Evolutionary conservation across 1,140 invertebrate species (phyloP), one percentile per base, ranked within the genome.

Genomic region (Drosophila quadrilineata): DNA sequence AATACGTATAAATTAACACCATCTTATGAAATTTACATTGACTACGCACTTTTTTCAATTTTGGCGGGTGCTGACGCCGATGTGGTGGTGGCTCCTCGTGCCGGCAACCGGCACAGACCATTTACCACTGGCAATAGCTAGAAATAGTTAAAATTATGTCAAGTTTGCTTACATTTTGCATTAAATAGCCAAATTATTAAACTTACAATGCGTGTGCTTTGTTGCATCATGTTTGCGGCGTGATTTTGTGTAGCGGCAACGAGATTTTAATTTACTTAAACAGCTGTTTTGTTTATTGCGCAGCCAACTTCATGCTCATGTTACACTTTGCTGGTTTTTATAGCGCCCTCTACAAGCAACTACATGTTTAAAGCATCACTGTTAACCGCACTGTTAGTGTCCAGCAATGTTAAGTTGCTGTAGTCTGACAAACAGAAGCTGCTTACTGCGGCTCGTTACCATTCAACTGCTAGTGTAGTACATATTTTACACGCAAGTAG

Each of bases 11-110:
- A 43, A 28, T 17, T 43, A 3, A 4, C 12, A n/a, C 24, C 8
- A 57, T 17, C 36, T 31, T n/a, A 46, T 29, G 4, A 5, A 26
- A 19, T 10, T 6, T 4, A 31, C 17, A n/a, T 5, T 3, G 17
- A 50, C 14, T 52, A 79, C 69, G 33, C 29, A 88, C 86, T 88
- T 77, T 88, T 88, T 88, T 88, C 86, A 77, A 88, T 73, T 77
- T 87, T 88, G 79, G 75, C 72, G 85, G 79, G 75, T 41, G 79
- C 79, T 21, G 56, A 40, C 0, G 71, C 38, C 16, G 79, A 71
- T 28, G 79, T 62, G 22, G 57, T 65, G 24, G 60, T 33, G 3
- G 43, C 80, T 36, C 62, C 60, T 33, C 79, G 79, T 79, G 74
- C 63, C 56, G 66, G 22, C 58, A 85, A 17, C 22, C 26, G 49